Base-by-base conservation (phyloP, 1,140 invertebrate species). In the Augochlora pura region DNA sequence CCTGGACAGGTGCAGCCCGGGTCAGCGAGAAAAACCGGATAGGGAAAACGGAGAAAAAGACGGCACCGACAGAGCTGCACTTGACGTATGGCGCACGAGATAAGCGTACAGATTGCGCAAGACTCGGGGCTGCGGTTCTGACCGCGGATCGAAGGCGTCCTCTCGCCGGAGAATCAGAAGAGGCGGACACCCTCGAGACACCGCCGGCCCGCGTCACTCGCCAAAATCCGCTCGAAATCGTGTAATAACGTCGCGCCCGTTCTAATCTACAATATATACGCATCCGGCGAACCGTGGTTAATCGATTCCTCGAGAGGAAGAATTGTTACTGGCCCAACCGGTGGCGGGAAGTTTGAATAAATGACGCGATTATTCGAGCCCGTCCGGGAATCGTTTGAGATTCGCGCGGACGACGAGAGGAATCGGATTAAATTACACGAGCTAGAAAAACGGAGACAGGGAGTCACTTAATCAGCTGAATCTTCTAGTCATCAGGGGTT, bases 31-130 rank as follows among this genome's bases (percentile, higher is more conserved):
- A 78, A 78, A 72, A 72, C 8, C 25, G 66, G 63, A 77, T 62
- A 72, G 66, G 76, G 73, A 79, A 79, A 82, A 74, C 59, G 81
- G 52, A 59, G 62, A 32, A 38, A 59, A 68, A 84, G 81, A 18
- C 23, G 59, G 77, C 42, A 65, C 67, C 54, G 73, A 63, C 66
- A 42, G 57, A 18, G 64, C 59, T 74, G 74, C 54, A 54, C 75
- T 82, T 84, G 82, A 84, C 70, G 82, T 82, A 82, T 75, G 75
- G 70, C 38, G 68, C 60, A 63, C 82, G 82, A 82, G 75, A 84
- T 84, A 84, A 84, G 75, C 80, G 74, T 75, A 71, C 75, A 84
- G 82, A 84, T 84, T 82, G 80, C 63, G 73, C 74, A 69, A 71
- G 74, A 72, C 68, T 62, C 18, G 52, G 21, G 38, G 62, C 32